Evolutionary conservation across 2,797 vertebrate species (phyloP).

Genomic region (Brachyalestes nurse): DNA sequence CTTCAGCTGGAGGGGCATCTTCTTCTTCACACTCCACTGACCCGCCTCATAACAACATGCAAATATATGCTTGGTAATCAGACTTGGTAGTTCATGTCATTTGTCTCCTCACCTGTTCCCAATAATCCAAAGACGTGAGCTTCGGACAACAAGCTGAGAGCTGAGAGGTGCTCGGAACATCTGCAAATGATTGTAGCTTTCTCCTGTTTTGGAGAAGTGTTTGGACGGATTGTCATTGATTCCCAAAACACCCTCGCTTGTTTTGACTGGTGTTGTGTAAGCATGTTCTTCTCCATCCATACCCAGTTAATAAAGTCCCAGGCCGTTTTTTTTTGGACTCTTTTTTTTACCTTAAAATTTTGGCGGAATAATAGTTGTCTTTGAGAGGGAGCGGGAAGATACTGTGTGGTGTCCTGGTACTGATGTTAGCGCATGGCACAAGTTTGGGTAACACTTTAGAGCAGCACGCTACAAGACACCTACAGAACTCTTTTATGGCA

Average conservation of each 20-base stretch:
- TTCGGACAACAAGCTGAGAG: constrained; percentile 22
- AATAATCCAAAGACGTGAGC: constrained; percentile 42
- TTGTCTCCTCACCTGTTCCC: constrained; percentile 64
- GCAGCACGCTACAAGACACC: too few species aligned
- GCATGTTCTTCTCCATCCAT: constrained; percentile 10
- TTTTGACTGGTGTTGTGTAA: constrained; percentile 44
- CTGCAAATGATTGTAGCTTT: constrained; percentile 44
- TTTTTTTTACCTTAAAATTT: not conserved
- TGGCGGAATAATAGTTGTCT: not conserved
- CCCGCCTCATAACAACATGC: constrained; percentile 65
- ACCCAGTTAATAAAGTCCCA: not conserved
- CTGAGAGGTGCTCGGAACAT: constrained; percentile 35
- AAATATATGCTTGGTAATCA: constrained; percentile 63
- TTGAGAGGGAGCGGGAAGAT: not conserved
- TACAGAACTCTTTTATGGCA: too few species aligned
- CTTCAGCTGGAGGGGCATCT: constrained; percentile 66
- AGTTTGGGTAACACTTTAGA: too few species aligned
- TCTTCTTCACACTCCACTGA: constrained; percentile 63
- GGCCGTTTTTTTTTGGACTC: not conserved
- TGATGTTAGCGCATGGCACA: not conserved
- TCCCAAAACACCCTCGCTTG: constrained; percentile 22
- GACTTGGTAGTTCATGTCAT: constrained; percentile 59
- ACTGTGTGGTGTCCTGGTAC: not conserved
- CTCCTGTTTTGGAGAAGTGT: constrained; percentile 4
- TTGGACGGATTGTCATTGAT: constrained; percentile 34